phyloP scores from a whole-genome alignment of 2,888 invertebrate genomes.

The Tiphia femorata region DNA sequence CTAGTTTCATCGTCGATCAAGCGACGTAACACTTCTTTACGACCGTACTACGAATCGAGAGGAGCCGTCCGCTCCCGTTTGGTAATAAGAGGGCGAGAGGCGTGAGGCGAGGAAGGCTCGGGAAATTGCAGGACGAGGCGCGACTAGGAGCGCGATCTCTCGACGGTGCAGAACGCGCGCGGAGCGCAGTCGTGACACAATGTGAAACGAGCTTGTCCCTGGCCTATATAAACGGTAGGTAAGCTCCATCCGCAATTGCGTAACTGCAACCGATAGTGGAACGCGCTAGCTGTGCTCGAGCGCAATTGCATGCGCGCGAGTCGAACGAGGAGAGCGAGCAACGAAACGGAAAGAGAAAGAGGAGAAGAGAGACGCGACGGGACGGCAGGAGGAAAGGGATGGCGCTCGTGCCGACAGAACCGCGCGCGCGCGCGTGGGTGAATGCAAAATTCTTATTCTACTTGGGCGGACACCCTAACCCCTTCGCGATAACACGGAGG shows the following conservation, averaged over 20 bases:
- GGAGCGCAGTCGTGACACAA: slow-evolving; percentile 31
- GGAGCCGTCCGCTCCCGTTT: too few species aligned
- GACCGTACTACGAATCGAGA: too few species aligned
- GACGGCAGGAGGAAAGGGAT: neutral
- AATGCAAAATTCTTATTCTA: slow-evolving; percentile 31
- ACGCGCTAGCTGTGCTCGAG: slow-evolving; percentile 30
- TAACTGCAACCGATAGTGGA: slow-evolving; percentile 57
- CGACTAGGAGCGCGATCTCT: too few species aligned
- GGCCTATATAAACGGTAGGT: slow-evolving; percentile 58
- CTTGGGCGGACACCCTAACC: slow-evolving; percentile 19
- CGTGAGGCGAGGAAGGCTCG: too few species aligned
- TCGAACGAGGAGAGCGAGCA: neutral
- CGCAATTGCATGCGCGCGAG: slow-evolving; percentile 9
- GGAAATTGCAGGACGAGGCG: too few species aligned
- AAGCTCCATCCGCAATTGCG: slow-evolving; percentile 60
- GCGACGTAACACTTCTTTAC: too few species aligned
- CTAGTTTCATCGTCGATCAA: too few species aligned
- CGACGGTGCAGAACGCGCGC: too few species aligned
- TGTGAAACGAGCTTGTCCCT: slow-evolving; percentile 55
- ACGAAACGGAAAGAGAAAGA: slow-evolving; percentile 19
- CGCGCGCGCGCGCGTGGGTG: neutral
- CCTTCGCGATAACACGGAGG: slow-evolving; percentile 30
- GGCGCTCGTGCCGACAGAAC: neutral
- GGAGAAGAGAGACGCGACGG: neutral
- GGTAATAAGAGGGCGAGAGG: too few species aligned